These are phyloP conservation scores for Gnatocerus cornutus DNA, from an alignment of 2,888 invertebrate genomes.

Conservation along the genomic window DNA sequence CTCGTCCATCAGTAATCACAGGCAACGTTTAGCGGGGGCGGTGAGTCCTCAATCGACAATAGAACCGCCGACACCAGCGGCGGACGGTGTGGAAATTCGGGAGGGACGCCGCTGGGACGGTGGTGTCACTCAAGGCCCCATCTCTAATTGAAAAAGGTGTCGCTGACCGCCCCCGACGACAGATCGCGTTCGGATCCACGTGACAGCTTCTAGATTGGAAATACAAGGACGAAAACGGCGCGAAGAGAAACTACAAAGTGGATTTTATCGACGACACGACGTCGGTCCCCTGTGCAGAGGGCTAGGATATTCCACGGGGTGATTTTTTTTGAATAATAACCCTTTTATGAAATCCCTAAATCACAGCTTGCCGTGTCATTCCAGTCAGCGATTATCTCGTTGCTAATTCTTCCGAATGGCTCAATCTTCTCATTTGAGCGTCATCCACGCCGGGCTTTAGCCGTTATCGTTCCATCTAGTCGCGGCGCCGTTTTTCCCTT, in stretches of 20 bases:
- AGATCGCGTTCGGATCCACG: constrained; percentile 77
- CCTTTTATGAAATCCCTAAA: too few species aligned
- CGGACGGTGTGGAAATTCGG: constrained; percentile 14
- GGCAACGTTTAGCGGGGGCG: constrained; percentile 59
- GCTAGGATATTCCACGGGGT: not conserved
- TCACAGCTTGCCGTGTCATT: too few species aligned
- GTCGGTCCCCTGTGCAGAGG: constrained; percentile 27
- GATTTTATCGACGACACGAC: constrained; percentile 52
- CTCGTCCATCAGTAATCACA: constrained; percentile 67
- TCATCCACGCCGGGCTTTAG: not conserved
- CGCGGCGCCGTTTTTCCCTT: not conserved
- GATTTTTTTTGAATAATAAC: too few species aligned
- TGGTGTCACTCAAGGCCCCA: constrained; percentile 45
- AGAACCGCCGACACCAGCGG: constrained; percentile 29
- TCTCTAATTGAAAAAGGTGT: constrained; percentile 62
- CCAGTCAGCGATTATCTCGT: not conserved
- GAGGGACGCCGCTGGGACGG: constrained; percentile 48
- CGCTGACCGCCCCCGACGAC: constrained; percentile 61
- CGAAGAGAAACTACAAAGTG: constrained; percentile 54
- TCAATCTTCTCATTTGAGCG: not conserved
- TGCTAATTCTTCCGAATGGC: constrained; percentile 3
- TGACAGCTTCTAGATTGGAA: constrained; percentile 79
- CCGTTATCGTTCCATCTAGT: constrained; percentile 5
- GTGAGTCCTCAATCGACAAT: constrained; percentile 30
- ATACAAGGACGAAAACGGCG: constrained; percentile 71